Conservation (phyloP, 2,113 vertebrate genomes). For the Corydoras maculifer region DNA sequence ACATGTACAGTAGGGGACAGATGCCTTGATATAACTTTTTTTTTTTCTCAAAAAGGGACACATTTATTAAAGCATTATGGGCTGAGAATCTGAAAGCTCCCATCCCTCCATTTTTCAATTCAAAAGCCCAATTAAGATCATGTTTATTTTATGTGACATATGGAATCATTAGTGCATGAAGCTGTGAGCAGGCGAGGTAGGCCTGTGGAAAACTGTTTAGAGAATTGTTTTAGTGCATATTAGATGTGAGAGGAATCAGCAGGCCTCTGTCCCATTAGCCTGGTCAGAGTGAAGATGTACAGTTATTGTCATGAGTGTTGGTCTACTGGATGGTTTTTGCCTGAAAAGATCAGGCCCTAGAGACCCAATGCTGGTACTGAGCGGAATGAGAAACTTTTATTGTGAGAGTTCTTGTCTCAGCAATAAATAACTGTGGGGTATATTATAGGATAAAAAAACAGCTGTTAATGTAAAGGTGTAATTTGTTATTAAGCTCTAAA, state of each 20-base stretch:
- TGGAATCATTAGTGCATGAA: slow-evolving; percentile 35
- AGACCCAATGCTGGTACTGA: slow-evolving; percentile 44
- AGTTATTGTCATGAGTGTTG: slow-evolving; percentile 58
- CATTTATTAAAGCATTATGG: slow-evolving; percentile 16
- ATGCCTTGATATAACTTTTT: too few relatives aligned
- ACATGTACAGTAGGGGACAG: too few relatives aligned
- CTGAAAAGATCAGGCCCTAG: slow-evolving; percentile 60
- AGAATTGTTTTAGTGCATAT: slow-evolving; percentile 40
- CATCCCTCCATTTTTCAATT: slow-evolving; percentile 22
- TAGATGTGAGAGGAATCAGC: slow-evolving; percentile 37
- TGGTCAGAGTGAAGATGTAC: slow-evolving; percentile 58
- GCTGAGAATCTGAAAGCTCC: slow-evolving; percentile 2
- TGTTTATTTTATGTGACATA: slow-evolving; percentile 44
- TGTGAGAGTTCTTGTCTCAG: neutral
- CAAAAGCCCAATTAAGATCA: slow-evolving; percentile 32
- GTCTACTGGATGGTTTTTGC: slow-evolving; percentile 64
- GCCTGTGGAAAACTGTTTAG: slow-evolving; percentile 33
- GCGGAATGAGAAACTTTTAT: neutral
- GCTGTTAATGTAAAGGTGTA: too few relatives aligned
- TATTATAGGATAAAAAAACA: neutral
- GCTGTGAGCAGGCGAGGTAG: slow-evolving; percentile 25
- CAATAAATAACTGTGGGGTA: neutral
- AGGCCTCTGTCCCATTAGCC: slow-evolving; percentile 51
- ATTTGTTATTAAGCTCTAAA: too few relatives aligned
- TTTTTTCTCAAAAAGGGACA: neutral